Evolutionary conservation across 2,888 invertebrate genomes (phyloP).

Genomic region (Danaus chrysippus): DNA sequence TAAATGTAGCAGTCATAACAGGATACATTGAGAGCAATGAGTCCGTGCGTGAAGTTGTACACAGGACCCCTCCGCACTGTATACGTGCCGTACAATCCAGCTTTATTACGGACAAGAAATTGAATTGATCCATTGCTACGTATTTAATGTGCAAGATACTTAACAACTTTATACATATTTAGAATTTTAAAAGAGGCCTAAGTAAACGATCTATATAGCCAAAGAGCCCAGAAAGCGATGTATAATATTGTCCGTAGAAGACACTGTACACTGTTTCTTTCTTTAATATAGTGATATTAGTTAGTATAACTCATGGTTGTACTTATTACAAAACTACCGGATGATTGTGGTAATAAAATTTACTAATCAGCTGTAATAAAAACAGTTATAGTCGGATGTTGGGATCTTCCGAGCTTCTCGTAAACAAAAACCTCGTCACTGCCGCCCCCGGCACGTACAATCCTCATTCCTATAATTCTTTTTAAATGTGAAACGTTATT

Average conservation of each 20-base stretch:
- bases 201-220: too few species aligned
- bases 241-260: constrained; percentile 3
- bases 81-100: constrained; percentile 77
- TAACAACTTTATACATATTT: constrained; percentile 7
- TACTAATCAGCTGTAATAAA: constrained; percentile 1
- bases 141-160: constrained; percentile 1
- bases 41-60: constrained; percentile 53
- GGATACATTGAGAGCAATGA: constrained; percentile 55
- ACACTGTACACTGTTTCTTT: background rate
- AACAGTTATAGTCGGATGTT: background rate
- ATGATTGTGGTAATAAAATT: background rate
- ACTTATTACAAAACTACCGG: background rate
- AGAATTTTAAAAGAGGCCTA: background rate
- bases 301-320: background rate
- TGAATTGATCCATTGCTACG: constrained; percentile 47
- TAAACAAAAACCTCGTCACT: constrained; percentile 31
- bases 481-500: constrained; percentile 70
- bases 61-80: constrained; percentile 41
- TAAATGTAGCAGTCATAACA: constrained; percentile 34
- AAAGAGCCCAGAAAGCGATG: background rate
- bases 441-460: constrained; percentile 53
- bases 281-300: background rate
- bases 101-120: constrained; percentile 68
- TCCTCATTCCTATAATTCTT: constrained; percentile 64
- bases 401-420: constrained; percentile 1